A percentile compares a stretch with the other conserved stretches of the same genome.
Conservation (phyloP, 1,140 invertebrate species). For the Pristionchus pacificus region DNA sequence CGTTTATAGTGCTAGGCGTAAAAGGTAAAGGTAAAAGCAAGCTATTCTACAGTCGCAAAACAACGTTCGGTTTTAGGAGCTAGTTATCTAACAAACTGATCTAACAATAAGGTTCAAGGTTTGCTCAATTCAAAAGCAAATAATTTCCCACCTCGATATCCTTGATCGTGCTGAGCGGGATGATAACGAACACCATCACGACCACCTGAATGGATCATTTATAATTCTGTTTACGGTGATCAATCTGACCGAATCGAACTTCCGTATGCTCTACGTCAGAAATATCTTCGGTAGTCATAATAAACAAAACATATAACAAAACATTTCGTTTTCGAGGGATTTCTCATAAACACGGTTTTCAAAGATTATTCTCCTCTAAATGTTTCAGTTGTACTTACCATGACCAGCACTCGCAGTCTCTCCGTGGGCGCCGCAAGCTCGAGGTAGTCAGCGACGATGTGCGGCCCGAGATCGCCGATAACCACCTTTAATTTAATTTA, state of each 20-base stretch:
- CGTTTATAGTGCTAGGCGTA: too few species aligned
- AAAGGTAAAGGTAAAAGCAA: too few species aligned
- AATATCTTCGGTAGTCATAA: too few species aligned
- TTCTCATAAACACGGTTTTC: background rate
- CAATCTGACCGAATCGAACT: background rate
- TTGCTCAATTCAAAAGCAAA: too few species aligned
- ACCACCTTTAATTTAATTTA: too few species aligned
- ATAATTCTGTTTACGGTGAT: background rate
- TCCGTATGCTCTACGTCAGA: too few species aligned
- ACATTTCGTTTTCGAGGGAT: background rate
- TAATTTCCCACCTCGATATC: constrained; percentile 69
- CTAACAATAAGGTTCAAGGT: too few species aligned
- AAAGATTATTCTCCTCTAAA: too few species aligned
- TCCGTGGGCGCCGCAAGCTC: constrained; percentile 64
- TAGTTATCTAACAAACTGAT: too few species aligned
- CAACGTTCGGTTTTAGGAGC: too few species aligned
- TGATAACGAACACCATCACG: constrained; percentile 76
- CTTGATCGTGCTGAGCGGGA: constrained; percentile 81
- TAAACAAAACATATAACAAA: too few species aligned
- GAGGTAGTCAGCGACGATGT: constrained; percentile 68
- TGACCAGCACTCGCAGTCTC: constrained; percentile 65
- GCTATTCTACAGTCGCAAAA: too few species aligned
- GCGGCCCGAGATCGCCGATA: constrained; percentile 87
- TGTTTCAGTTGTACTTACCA: constrained; percentile 8
- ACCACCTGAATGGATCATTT: constrained; percentile 46